Evolutionary conservation across 53 echinoderm and acorn worm species (phyloP).

Genomic region (Stichopus horrens): DNA sequence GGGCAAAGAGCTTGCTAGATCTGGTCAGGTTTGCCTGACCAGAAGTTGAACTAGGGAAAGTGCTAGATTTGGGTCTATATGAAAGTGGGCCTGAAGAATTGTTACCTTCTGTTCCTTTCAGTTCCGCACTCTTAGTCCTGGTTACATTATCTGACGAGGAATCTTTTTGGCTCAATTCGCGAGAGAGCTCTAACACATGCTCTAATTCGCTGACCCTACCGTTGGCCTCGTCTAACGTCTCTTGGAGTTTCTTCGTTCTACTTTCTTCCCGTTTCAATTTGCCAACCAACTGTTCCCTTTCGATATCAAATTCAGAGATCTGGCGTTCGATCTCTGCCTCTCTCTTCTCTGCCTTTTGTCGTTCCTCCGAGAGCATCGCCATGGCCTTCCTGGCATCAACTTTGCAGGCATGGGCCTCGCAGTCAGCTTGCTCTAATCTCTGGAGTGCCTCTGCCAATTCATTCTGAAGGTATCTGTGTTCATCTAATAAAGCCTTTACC

Average conservation of each 20-base stretch:
- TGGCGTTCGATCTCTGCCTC: slow-evolving; percentile 93
- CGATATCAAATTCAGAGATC: slow-evolving; percentile 93
- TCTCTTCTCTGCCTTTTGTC: slow-evolving; percentile 68
- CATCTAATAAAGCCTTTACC: slow-evolving; percentile 80
- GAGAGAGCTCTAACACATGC: slow-evolving; percentile 43
- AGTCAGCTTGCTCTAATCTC: slow-evolving; percentile 70
- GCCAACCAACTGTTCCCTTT: slow-evolving; percentile 88
- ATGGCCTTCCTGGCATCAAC: slow-evolving; percentile 64
- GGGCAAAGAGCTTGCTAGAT: slow-evolving; percentile 60
- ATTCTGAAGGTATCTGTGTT: slow-evolving; percentile 64
- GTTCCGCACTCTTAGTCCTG: slow-evolving; percentile 37
- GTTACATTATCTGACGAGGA: slow-evolving; percentile 4
- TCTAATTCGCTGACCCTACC: slow-evolving; percentile 63
- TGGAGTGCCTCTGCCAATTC: slow-evolving; percentile 77
- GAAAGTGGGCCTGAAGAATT: background rate
- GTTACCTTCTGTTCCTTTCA: background rate
- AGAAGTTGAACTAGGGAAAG: background rate
- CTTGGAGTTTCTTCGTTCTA: slow-evolving; percentile 77
- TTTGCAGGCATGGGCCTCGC: slow-evolving; percentile 66
- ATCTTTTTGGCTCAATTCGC: slow-evolving; percentile 30
- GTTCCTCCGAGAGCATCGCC: slow-evolving; percentile 51
- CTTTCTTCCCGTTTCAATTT: slow-evolving; percentile 83
- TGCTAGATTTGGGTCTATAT: slow-evolving; percentile 39
- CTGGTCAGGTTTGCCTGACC: background rate
- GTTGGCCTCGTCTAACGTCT: slow-evolving; percentile 56